A percentile compares a stretch with the other conserved stretches of the same genome.
Evolutionary conservation across 1,140 invertebrate species (phyloP).

Genomic region (Probaryconus sp.): DNA sequence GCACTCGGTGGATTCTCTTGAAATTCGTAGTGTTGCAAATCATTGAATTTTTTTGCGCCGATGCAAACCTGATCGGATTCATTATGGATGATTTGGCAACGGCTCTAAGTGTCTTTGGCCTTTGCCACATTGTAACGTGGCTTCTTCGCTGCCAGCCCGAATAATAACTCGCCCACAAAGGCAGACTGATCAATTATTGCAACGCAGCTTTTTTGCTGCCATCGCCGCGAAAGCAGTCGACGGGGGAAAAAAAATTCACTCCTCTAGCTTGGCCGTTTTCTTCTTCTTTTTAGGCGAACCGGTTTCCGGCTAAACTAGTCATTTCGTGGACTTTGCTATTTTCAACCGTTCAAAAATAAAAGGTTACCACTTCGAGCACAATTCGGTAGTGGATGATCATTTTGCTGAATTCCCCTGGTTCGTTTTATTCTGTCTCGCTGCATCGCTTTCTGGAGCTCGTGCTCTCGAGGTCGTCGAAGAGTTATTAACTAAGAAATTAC

Average conservation of each 20-base stretch:
- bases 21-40: constrained; percentile 62
- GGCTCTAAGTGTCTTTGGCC: constrained; percentile 58
- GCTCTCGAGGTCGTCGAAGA: constrained; percentile 36
- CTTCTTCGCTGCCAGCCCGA: constrained; percentile 45
- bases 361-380: constrained; percentile 4
- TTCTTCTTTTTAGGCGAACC: constrained; percentile 61
- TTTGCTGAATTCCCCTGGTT: constrained; percentile 1
- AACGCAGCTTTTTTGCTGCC: constrained; percentile 61
- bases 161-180: constrained; percentile 62
- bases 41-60: constrained; percentile 52
- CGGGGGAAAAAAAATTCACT: constrained; percentile 54
- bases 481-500: constrained; percentile 49
- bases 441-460: not conserved
- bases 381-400: constrained; percentile 14
- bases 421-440: constrained; percentile 16
- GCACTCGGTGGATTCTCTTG: constrained; percentile 50
- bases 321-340: constrained; percentile 54
- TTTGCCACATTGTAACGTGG: constrained; percentile 56
- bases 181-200: constrained; percentile 64
- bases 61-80: constrained; percentile 62
- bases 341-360: constrained; percentile 33
- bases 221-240: constrained; percentile 44
- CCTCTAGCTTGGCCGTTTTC: constrained; percentile 5
- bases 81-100: constrained; percentile 62
- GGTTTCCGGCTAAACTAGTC: constrained; percentile 61